Percentiles rank a stretch among this genome's conserved stretches.
Conservation (phyloP, 1,140 invertebrate genomes). For the Lysiphlebus fabarum region DNA sequence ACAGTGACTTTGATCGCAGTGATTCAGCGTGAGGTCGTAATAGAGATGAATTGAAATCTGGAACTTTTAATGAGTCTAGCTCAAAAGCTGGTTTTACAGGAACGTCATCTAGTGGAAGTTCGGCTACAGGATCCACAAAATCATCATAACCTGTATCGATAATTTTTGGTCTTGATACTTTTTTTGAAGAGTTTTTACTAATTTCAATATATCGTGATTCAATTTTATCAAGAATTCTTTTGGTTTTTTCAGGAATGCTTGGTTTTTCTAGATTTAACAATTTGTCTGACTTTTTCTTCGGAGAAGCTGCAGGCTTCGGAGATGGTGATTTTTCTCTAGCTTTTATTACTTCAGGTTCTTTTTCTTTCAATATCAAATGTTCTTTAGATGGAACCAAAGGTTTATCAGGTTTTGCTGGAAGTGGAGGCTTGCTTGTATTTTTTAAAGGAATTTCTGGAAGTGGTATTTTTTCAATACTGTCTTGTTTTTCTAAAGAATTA, state of each 20-base stretch:
- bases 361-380: constrained; percentile 12
- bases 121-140: constrained; percentile 52
- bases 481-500: constrained; percentile 46
- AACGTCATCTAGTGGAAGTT: constrained; percentile 52
- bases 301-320: constrained; percentile 31
- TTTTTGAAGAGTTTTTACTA: constrained; percentile 40
- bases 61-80: constrained; percentile 51
- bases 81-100: constrained; percentile 51
- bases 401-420: constrained; percentile 21
- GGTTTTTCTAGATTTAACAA: constrained; percentile 44
- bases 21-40: constrained; percentile 49
- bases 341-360: constrained; percentile 25
- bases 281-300: constrained; percentile 32
- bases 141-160: constrained; percentile 52
- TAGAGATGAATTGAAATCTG: constrained; percentile 52
- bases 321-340: constrained; percentile 15
- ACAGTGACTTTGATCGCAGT: constrained; percentile 49
- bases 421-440: background rate
- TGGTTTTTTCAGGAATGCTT: constrained; percentile 52
- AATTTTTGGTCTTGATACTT: constrained; percentile 44
- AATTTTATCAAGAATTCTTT: constrained; percentile 50
- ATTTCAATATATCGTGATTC: constrained; percentile 47
- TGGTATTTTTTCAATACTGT: constrained; percentile 52
- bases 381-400: constrained; percentile 15
- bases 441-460: constrained; percentile 45